phyloP scores from a whole-genome alignment of 2,888 invertebrate genomes.

The Eustalomyia histrio region DNA sequence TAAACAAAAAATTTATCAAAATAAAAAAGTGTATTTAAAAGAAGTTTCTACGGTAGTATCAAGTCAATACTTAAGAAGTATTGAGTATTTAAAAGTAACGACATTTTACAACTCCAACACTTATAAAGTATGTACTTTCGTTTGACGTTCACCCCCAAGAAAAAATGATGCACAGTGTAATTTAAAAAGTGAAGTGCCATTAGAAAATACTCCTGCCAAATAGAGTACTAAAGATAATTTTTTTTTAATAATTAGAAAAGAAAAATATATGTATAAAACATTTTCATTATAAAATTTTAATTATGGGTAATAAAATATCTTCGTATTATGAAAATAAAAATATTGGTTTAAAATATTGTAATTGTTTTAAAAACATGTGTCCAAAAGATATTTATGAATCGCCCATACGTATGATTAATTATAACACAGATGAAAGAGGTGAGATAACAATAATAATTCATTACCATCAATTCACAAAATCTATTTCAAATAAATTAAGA shows the following conservation, averaged over 20 bases:
- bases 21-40: too few relatives aligned
- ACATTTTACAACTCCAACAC: too few relatives aligned
- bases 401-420: conserved; percentile 19
- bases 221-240: not conserved
- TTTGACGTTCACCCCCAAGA: too few relatives aligned
- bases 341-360: conserved; percentile 34
- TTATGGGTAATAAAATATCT: conserved; percentile 49
- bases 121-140: too few relatives aligned
- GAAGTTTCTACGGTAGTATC: too few relatives aligned
- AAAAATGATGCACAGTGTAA: too few relatives aligned
- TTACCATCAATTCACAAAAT: too few relatives aligned
- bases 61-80: too few relatives aligned
- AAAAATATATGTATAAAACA: not conserved
- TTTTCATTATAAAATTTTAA: conserved; percentile 3
- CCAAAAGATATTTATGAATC: conserved; percentile 25
- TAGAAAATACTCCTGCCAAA: not conserved
- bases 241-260: not conserved
- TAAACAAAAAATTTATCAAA: too few relatives aligned
- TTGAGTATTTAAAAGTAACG: too few relatives aligned
- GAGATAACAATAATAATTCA: conserved; percentile 9
- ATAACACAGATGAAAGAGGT: conserved; percentile 35
- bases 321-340: conserved; percentile 13
- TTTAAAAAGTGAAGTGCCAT: not conserved
- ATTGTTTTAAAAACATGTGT: conserved; percentile 40
- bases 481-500: too few relatives aligned